Evolutionary conservation across 1,140 invertebrate genomes (phyloP).

Genomic region (Aphaenogaster ashmeadi): DNA sequence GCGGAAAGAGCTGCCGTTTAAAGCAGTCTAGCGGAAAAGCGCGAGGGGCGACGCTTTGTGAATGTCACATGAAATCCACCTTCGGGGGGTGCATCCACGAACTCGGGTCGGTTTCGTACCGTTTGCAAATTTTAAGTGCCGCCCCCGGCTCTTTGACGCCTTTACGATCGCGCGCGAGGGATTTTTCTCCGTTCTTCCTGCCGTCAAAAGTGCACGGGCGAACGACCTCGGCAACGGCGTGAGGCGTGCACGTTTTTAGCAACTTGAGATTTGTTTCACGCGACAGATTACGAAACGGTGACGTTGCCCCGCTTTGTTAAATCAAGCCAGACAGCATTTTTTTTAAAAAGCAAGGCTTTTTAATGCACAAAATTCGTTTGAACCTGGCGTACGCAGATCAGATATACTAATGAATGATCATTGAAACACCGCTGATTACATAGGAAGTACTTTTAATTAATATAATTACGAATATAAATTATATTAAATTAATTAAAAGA

Average conservation of each 20-base stretch:
- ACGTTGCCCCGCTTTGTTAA: conserved; percentile 4
- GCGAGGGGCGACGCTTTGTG: background rate
- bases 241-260: background rate
- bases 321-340: background rate
- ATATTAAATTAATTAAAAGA: conserved; percentile 20
- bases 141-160: conserved; percentile 26
- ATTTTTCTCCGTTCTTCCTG: conserved; percentile 22
- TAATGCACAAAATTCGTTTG: background rate
- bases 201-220: background rate
- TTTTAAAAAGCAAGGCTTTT: background rate
- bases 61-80: conserved; percentile 20
- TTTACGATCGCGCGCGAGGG: conserved; percentile 16
- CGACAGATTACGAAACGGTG: conserved; percentile 34
- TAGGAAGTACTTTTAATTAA: background rate
- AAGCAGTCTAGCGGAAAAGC: conserved; percentile 16
- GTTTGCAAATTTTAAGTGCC: conserved; percentile 49
- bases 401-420: background rate
- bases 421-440: too few relatives aligned
- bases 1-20: conserved; percentile 20
- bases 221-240: background rate
- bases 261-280: conserved; percentile 7
- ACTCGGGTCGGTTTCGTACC: conserved; percentile 1
- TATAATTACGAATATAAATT: background rate
- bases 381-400: background rate
- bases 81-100: conserved; percentile 8